These are phyloP conservation scores for Spicauda simplicius DNA, from an alignment of 2,888 invertebrate genomes.

Conservation along the genomic window DNA sequence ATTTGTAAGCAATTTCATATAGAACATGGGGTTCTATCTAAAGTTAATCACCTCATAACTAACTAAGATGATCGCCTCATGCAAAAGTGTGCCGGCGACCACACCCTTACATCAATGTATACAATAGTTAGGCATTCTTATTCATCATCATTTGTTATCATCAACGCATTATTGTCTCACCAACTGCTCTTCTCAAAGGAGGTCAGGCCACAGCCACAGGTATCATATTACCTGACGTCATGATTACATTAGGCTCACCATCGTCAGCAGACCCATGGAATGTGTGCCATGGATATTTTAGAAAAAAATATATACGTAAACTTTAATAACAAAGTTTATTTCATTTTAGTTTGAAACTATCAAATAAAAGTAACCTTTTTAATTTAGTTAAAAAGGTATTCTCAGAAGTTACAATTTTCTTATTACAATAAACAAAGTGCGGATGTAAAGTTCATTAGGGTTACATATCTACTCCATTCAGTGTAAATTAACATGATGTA, in stretches of 20 bases:
- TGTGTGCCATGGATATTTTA: too few species aligned
- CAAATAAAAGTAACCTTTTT: background rate
- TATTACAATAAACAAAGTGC: conserved; percentile 4
- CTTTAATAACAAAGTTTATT: too few species aligned
- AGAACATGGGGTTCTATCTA: too few species aligned
- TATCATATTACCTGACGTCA: background rate
- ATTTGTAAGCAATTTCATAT: too few species aligned
- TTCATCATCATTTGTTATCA: background rate
- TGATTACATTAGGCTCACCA: background rate
- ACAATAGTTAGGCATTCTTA: too few species aligned
- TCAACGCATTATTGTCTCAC: background rate
- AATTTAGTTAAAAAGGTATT: background rate
- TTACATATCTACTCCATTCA: background rate
- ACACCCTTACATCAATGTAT: too few species aligned
- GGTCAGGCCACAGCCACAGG: background rate
- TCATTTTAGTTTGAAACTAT: too few species aligned
- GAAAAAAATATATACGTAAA: too few species aligned
- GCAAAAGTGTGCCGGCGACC: too few species aligned
- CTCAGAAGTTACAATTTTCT: background rate
- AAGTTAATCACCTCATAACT: too few species aligned
- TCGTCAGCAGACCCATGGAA: too few species aligned
- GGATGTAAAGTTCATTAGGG: conserved; percentile 4
- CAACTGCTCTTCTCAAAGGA: background rate
- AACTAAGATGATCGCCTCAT: too few species aligned
- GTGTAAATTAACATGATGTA: background rate